Evolutionary conservation across 2,797 vertebrate species (phyloP), one percentile per base, ranked within the genome.

Genomic region (Cyclura pinguis): DNA sequence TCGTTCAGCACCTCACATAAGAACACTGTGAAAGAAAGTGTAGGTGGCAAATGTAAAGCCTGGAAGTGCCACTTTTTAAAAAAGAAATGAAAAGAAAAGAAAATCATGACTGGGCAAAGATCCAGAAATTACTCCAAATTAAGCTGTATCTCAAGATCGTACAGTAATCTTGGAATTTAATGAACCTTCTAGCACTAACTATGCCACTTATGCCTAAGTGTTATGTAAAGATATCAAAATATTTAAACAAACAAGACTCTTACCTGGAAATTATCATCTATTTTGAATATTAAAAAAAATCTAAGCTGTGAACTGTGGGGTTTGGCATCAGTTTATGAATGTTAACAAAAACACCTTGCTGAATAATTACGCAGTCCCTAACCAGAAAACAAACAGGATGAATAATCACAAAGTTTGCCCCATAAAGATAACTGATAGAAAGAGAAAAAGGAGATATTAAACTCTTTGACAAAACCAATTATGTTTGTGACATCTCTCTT

Each of bases 221-320:
- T 59, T 91, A 80, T 80, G 59, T 35, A 80, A 84, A 72, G 24
- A 16, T 84, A 91, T 57, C 62, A 78, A 88, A 91, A 91, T 85
- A 91, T 85, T 84, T 88, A 50, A 85, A 18, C 10, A 78, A 77
- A 76, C 67, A 91, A 52, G 29, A 47, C 35, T 80, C 81, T 88
- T 78, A 85, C 38, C 82, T 91, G 29, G 29, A 88, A 88, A 85
- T 78, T 91, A 91, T 72, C 81, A 88, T 20, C 85, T 78, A 35
- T 84, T 88, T 84, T 69, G 72, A 88, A 91, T 77, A 29, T 59
- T 78, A 84, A 62, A 47, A 86, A 12, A 87, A 90, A 89, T 78
- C 10, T 32, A 85, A 89, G 35, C 74, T 85, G 83, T 83, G 80
- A 77, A 67, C 13, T 87, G 24, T n/a, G 73, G 59, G 80, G 76